Conservation (phyloP, 2,113 vertebrate species). For the Sterna hirundo region DNA sequence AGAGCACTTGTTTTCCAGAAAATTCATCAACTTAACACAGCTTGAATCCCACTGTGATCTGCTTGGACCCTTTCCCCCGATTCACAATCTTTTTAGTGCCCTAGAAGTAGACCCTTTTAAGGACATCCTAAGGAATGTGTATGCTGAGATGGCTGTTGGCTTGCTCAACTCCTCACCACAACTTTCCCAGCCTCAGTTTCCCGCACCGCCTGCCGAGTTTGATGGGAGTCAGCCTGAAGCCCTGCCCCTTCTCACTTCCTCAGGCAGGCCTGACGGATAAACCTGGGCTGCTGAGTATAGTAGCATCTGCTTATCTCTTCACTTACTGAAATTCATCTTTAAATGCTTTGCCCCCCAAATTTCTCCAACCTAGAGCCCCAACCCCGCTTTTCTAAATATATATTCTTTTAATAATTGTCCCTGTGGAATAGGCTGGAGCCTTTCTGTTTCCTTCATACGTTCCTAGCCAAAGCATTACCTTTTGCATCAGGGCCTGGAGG, state of each 20-base stretch:
- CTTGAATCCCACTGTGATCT: background rate
- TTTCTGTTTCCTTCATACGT: background rate
- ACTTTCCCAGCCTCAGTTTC: background rate
- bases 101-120: background rate
- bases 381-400: background rate
- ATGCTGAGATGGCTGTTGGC: background rate
- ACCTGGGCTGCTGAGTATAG: background rate
- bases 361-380: background rate
- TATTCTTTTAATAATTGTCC: background rate
- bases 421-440: background rate
- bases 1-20: background rate
- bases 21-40: background rate
- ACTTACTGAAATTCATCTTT: background rate
- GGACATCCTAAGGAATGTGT: background rate
- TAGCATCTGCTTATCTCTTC: background rate
- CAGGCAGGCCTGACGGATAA: background rate
- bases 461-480: background rate
- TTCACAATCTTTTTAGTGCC: background rate
- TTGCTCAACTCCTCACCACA: background rate
- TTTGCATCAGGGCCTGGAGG: background rate
- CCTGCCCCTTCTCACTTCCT: background rate
- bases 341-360: background rate
- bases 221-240: background rate
- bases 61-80: background rate
- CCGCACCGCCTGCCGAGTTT: background rate